Evolutionary conservation across 2,888 invertebrate species (phyloP).

Genomic region (Coelogynopora nodosa): DNA sequence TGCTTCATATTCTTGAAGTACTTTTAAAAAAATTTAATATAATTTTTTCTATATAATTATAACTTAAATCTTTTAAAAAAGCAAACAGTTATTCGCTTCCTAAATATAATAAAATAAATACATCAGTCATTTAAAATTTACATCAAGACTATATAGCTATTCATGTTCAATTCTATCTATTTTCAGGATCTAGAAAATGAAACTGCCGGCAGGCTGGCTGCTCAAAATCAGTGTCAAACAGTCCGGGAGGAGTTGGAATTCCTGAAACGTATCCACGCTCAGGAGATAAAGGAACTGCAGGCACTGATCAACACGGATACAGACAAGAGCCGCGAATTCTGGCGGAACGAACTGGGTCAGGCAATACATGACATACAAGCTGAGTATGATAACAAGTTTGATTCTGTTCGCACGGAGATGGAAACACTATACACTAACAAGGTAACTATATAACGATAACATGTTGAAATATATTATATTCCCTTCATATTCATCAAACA

Average conservation of each 20-base stretch:
- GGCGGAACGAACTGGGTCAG: conserved; percentile 64
- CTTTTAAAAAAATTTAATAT: no score
- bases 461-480: no score
- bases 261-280: conserved; percentile 63
- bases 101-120: no score
- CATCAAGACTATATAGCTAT: neutral
- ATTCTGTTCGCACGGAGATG: conserved; percentile 62
- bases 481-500: no score
- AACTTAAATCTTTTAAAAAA: no score
- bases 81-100: no score
- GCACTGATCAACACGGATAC: conserved; percentile 64
- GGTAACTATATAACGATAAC: conserved; percentile 57
- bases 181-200: conserved; percentile 63
- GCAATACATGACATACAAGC: conserved; percentile 64
- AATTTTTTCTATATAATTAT: no score
- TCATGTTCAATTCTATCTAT: neutral
- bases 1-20: no score
- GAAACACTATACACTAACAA: conserved; percentile 65
- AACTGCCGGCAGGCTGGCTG: conserved; percentile 63
- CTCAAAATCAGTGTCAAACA: conserved; percentile 63
- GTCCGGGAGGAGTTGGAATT: conserved; percentile 64
- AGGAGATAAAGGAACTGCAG: conserved; percentile 64
- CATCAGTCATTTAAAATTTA: no score
- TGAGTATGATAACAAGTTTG: conserved; percentile 64
- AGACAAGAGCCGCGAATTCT: conserved; percentile 64